Conservation (phyloP, 92 coral and sea anemone species). For the Palythoa grandiflora region DNA sequence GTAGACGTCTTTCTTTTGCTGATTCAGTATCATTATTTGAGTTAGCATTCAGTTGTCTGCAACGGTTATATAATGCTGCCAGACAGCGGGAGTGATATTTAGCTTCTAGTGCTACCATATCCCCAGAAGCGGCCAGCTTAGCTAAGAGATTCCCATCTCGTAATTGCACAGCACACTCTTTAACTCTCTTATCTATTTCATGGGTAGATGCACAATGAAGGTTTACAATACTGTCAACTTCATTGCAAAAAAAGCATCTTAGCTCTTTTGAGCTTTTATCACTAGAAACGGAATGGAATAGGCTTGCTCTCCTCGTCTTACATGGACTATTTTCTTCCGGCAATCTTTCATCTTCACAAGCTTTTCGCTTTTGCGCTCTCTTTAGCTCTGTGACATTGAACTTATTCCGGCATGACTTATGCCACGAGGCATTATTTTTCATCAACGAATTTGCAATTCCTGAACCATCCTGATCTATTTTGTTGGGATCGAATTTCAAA, state of each 20-base stretch:
- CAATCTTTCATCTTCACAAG: background rate
- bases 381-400: constrained; percentile 37
- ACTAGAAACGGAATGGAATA: background rate
- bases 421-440: constrained; percentile 49
- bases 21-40: constrained; percentile 4
- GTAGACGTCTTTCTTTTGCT: constrained; percentile 38
- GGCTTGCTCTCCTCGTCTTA: background rate
- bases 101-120: background rate
- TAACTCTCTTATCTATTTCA: background rate
- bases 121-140: background rate
- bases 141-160: background rate
- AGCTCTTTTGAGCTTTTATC: background rate
- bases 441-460: constrained; percentile 39
- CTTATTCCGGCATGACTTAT: constrained; percentile 47
- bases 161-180: background rate
- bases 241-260: background rate
- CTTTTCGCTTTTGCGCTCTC: constrained; percentile 24
- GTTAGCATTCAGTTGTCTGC: background rate
- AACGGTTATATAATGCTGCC: background rate
- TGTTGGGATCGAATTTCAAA: constrained; percentile 34
- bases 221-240: background rate
- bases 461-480: constrained; percentile 52
- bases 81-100: constrained; percentile 12
- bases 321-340: background rate
- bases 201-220: background rate